These are phyloP conservation scores for Chionodraco myersi DNA, from an alignment of 2,113 vertebrate species.

Conservation along the genomic window DNA sequence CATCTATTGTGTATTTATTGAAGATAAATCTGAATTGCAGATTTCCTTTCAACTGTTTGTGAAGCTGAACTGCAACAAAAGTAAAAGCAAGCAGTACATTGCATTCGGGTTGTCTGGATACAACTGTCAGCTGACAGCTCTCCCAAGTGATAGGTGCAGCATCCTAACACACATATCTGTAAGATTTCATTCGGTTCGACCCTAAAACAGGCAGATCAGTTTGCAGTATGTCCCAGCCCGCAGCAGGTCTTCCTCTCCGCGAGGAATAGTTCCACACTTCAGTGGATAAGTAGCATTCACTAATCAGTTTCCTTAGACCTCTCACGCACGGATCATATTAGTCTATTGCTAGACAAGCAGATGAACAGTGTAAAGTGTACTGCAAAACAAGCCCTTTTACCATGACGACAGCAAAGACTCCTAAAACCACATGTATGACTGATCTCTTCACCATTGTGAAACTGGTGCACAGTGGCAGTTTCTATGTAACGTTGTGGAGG, in stretches of 20 bases:
- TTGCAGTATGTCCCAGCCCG: neutral
- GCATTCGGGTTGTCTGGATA: neutral
- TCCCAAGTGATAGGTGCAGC: neutral
- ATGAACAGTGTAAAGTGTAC: too few relatives aligned
- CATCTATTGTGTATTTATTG: conserved; percentile 45
- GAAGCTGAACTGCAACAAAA: neutral
- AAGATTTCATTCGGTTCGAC: neutral
- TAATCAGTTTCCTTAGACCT: too few relatives aligned
- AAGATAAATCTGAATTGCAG: conserved; percentile 20
- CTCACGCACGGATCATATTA: too few relatives aligned
- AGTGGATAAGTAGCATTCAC: neutral
- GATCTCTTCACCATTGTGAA: too few relatives aligned
- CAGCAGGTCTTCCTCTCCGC: neutral
- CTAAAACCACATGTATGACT: too few relatives aligned
- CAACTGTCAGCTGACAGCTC: neutral
- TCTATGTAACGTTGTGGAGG: too few relatives aligned
- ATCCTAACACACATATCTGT: neutral
- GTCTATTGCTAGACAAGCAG: too few relatives aligned
- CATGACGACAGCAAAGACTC: too few relatives aligned
- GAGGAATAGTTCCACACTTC: neutral
- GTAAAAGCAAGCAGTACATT: neutral
- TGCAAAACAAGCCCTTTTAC: too few relatives aligned
- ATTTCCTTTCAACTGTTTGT: conserved; percentile 21
- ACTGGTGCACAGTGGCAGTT: too few relatives aligned
- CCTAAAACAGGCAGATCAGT: neutral